Evolutionary conservation across 2,888 invertebrate genomes (phyloP).

Genomic region (Acholoe squamosa): DNA sequence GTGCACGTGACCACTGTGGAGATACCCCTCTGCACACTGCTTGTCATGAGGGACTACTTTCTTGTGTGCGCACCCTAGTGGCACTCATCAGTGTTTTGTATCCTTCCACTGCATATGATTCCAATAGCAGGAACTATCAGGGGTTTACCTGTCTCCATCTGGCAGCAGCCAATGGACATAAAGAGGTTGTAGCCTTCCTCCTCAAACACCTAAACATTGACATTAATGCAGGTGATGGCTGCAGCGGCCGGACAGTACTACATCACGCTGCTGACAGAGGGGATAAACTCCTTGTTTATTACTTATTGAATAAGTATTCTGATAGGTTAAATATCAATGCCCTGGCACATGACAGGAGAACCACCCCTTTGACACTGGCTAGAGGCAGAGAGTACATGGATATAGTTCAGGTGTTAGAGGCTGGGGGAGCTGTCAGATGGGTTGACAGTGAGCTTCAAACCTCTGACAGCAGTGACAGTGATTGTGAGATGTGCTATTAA

Average conservation of each 20-base stretch:
- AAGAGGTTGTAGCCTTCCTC: slow-evolving; percentile 98
- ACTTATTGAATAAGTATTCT: not conserved
- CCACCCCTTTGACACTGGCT: slow-evolving; percentile 41
- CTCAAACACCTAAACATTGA: not conserved
- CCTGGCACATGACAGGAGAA: not conserved
- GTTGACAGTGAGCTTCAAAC: not conserved
- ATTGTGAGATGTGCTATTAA: slow-evolving; percentile 2
- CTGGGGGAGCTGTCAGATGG: not conserved
- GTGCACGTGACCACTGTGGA: not conserved
- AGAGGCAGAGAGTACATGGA: not conserved
- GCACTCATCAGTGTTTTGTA: not conserved
- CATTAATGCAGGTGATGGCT: slow-evolving; percentile 40
- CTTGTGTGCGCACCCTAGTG: slow-evolving; percentile 9
- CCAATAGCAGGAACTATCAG: slow-evolving; percentile 39
- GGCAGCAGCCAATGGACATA: slow-evolving; percentile 97
- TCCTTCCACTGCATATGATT: not conserved
- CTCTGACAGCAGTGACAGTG: slow-evolving; percentile 30
- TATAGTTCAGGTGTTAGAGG: not conserved
- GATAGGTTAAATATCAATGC: not conserved
- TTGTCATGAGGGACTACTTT: slow-evolving; percentile 8
- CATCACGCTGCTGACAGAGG: slow-evolving; percentile 51
- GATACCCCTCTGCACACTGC: slow-evolving; percentile 22
- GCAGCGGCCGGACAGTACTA: slow-evolving; percentile 36
- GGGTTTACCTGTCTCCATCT: slow-evolving; percentile 93
- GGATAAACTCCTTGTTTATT: not conserved